A percentile compares a stretch with the other conserved stretches of the same genome.
Conservation (phyloP, 2,113 vertebrate species). For the Epinephelus cyanopodus region DNA sequence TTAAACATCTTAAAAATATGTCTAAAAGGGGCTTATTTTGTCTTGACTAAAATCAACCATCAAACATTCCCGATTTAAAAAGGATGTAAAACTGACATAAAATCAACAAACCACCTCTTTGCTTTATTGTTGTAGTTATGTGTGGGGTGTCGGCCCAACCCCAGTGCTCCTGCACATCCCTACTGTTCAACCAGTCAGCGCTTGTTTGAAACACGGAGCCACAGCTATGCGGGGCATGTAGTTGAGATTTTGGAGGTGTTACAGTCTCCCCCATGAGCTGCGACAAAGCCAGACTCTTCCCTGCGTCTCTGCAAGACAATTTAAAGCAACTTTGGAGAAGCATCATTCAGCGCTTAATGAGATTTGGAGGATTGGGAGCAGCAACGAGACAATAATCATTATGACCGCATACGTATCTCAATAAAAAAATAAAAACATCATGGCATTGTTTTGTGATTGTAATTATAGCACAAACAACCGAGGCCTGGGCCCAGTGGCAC, state of each 20-base stretch:
- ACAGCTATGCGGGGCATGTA: conserved; percentile 43
- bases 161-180: conserved; percentile 28
- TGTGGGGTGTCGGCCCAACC: conserved; percentile 12
- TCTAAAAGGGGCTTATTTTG: background rate
- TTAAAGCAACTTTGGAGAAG: conserved; percentile 35
- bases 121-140: conserved; percentile 32
- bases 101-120: conserved; percentile 18
- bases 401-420: conserved; percentile 12
- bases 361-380: conserved; percentile 29
- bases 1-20: background rate
- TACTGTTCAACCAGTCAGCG: conserved; percentile 37
- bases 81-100: conserved; percentile 19
- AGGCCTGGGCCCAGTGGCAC: background rate
- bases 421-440: conserved; percentile 20
- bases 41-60: conserved; percentile 12
- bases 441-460: conserved; percentile 1
- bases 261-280: conserved; percentile 34
- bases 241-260: conserved; percentile 27
- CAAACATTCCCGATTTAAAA: background rate
- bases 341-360: conserved; percentile 52
- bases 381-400: conserved; percentile 41
- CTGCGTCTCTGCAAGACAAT: conserved; percentile 10
- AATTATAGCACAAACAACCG: conserved; percentile 5
- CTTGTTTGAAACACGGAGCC: conserved; percentile 27
- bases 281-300: conserved; percentile 4